These are phyloP conservation scores for Ifrita kowaldi DNA, from an alignment of 2,113 vertebrate species.

Conservation along the genomic window DNA sequence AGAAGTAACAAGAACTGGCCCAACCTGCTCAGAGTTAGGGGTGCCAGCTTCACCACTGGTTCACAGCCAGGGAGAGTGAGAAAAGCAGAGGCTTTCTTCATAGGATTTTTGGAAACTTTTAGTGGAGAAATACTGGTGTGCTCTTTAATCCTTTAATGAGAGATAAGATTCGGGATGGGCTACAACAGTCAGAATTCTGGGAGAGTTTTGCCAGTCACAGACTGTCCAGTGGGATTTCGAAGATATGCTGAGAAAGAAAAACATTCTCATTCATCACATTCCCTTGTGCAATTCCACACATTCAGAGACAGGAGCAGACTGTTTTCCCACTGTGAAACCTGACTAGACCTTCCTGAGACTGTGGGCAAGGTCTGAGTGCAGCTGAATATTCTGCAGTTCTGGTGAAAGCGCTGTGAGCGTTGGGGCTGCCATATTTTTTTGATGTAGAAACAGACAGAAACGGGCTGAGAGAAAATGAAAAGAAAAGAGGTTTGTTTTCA, in stretches of 20 bases:
- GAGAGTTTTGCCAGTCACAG: background rate
- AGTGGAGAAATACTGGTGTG: background rate
- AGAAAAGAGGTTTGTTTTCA: background rate
- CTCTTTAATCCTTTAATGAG: background rate
- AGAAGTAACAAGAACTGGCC: background rate
- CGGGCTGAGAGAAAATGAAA: background rate
- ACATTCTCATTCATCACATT: background rate
- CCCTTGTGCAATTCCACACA: background rate
- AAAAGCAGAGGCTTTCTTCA: background rate
- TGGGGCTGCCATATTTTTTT: background rate
- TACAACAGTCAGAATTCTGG: background rate
- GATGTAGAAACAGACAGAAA: background rate
- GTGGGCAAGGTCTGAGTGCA: background rate
- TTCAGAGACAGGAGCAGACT: background rate
- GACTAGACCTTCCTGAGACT: background rate
- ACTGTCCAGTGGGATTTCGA: background rate
- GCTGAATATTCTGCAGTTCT: background rate
- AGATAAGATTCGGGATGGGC: background rate
- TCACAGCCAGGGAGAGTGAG: background rate
- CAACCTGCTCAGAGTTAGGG: accelerated
- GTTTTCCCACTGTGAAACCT: background rate
- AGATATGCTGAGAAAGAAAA: background rate
- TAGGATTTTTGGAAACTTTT: background rate
- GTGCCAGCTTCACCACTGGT: background rate
- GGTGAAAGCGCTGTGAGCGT: background rate